Base-by-base conservation (phyloP, 2,888 invertebrate species). In the Pyrochroa serraticornis region DNA sequence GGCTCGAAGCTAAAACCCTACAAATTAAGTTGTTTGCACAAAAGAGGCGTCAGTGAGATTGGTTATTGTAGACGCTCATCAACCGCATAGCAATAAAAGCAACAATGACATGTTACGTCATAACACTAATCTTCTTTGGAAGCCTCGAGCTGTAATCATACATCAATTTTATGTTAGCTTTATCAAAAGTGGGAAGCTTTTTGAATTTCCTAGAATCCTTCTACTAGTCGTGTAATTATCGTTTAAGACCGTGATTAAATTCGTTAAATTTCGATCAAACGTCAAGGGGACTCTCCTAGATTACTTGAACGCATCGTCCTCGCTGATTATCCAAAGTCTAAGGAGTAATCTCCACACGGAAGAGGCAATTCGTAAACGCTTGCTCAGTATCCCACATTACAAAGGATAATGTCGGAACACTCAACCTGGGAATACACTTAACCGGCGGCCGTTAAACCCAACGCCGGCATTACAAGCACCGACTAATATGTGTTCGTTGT, bases 341-440 rank as follows among this genome's bases (percentile, higher is more conserved):
- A 46, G 53, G 58, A 48, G 56, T 39, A 58, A 58, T 60, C 49
- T 43, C 37, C 42, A 41, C 51, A 33, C 42, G 53, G 47, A 57
- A 62, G 58, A 50, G 43, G 61, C 49, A 47, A 61, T 57, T 57
- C 41, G 59, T 62, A 60, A 63, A 60, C 41, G 57, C 51, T 62
- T 57, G 58, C 61, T 61, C 57, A 57, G 60, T 59, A 56, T 55
- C 67, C 66, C 67, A 64, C 66, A 61, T 67, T 65, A 65, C 60
- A 63, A 64, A 66, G 65, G 65, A 65, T 68, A 70, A 70, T 68
- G 56, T 59, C 55, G 41, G 63, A 61, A 64, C 64, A 63, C 60
- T 60, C 63, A 59, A 61, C 66, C 51, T 51, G 66, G 67, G 67
- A 67, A 66, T 66, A 62, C 58, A 58, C 63, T 63, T 61, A 63